These are phyloP conservation scores for Perithous albicinctus DNA, from an alignment of 2,888 invertebrate species.

Conservation along the genomic window DNA sequence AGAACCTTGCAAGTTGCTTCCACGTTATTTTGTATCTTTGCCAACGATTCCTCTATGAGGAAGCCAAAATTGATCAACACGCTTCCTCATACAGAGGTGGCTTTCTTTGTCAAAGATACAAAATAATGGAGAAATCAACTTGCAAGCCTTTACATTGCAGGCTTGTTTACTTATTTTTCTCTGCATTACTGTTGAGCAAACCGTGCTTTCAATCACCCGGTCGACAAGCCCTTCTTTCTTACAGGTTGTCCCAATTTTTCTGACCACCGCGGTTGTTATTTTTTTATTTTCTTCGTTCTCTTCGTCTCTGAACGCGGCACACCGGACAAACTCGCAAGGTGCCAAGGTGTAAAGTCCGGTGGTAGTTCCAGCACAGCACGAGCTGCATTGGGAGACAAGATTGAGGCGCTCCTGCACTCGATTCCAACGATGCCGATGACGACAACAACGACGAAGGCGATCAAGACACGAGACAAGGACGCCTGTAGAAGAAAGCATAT, in stretches of 20 bases:
- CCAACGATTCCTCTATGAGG: too few species aligned
- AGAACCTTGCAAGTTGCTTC: too few species aligned
- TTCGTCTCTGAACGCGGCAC: not conserved
- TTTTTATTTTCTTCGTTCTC: not conserved
- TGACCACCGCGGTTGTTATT: constrained; percentile 5
- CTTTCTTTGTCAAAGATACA: too few species aligned
- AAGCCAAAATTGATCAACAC: too few species aligned
- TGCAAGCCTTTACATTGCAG: too few species aligned
- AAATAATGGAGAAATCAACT: too few species aligned
- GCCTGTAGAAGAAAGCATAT: constrained; percentile 7
- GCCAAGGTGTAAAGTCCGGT: constrained; percentile 64
- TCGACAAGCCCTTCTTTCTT: not conserved
- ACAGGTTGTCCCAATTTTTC: constrained; percentile 13
- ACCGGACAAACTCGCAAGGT: constrained; percentile 64
- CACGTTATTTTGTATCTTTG: too few species aligned
- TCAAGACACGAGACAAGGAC: constrained; percentile 37
- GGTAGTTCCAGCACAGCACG: constrained; percentile 14
- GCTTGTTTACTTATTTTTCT: not conserved
- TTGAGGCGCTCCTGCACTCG: constrained; percentile 49
- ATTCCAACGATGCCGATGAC: constrained; percentile 52
- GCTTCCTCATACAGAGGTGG: too few species aligned
- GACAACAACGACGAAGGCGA: constrained; percentile 20
- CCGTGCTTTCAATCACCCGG: not conserved
- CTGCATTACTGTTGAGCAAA: not conserved
- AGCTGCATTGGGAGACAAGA: constrained; percentile 52